Conservation (phyloP, 2,888 invertebrate species). For the Eretmocerus hayati region DNA sequence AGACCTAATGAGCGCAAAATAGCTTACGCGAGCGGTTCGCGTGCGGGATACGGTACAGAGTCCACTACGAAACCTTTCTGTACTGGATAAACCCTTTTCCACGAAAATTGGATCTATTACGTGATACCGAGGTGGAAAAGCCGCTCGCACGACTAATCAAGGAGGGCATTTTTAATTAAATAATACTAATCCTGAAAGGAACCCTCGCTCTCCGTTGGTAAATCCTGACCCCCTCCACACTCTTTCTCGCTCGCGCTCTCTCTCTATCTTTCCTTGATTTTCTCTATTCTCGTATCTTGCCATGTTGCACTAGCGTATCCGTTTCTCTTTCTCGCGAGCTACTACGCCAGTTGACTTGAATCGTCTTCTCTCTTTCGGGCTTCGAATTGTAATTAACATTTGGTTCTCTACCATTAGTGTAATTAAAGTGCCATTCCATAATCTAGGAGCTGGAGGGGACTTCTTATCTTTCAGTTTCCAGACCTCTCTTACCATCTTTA, state of each 20-base stretch:
- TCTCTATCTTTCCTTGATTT: conserved; percentile 23
- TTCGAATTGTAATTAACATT: conserved; percentile 70
- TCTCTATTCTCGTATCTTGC: conserved; percentile 12
- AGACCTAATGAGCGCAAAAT: conserved; percentile 10
- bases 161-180: conserved; percentile 45
- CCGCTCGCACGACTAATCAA: conserved; percentile 24
- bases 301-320: conserved; percentile 16
- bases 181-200: conserved; percentile 43
- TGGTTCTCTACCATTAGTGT: conserved; percentile 69
- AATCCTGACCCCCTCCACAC: conserved; percentile 29
- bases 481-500: conserved; percentile 26
- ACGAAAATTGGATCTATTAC: conserved; percentile 22
- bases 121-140: conserved; percentile 11
- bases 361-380: conserved; percentile 55
- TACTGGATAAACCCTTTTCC: conserved; percentile 4
- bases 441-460: conserved; percentile 48
- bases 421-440: conserved; percentile 67
- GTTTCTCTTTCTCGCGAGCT: conserved; percentile 24
- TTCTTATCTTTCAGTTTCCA: conserved; percentile 48
- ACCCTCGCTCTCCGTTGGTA: conserved; percentile 25
- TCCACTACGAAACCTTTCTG: not conserved
- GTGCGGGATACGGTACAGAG: not conserved
- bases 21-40: conserved; percentile 4
- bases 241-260: conserved; percentile 18
- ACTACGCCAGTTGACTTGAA: conserved; percentile 27